Evolutionary conservation across 2,888 invertebrate genomes (phyloP), one percentile per base, ranked within the genome.

Genomic region (Camptogramma bilineatum): DNA sequence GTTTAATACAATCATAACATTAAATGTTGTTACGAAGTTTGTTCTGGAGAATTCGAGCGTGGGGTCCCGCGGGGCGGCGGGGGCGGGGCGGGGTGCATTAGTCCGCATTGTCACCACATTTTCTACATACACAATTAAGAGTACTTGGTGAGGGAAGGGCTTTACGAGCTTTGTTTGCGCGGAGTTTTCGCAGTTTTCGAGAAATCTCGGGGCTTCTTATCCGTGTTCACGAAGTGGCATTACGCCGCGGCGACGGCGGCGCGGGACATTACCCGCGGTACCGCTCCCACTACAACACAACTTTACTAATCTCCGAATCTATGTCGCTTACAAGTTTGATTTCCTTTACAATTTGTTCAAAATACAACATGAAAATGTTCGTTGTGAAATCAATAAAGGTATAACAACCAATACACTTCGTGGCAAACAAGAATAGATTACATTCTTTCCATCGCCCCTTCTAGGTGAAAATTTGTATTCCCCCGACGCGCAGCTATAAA

Each of bases 1-100:
- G 81, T 84, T 86, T 85, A 85, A 85, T 86, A 84, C 84, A 85
- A 86, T 84, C 85, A 86, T 82, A 86, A 86, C 83, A 85, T 84
- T 80, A 78, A 82, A 81, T 82, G 85, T 84, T 83, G 83, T 82
- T 81, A 73, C 74, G 70, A 81, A 85, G 81, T 85, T 83, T 78
- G 78, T 65, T 66, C 62, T 62, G 52, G 52, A 47, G 62, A 54
- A 67, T 60, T 61, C 19, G 53, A 54, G 54, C 46, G 39, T 52
- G 62, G 55, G 60, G 44, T 51, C 19, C 57, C 48, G 50, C 51
- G 64, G 63, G 46, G 61, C 42, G 53, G 52, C 17, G 21, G 70
- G 67, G 55, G 67, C 55, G 63, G 52, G 67, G 60, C 59, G 24
- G 53, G 55, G 53, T 47, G 64, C 62, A 56, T 59, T 62, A 66